Conservation (phyloP, 2,888 invertebrate species). For the Rotaria socialis region DNA sequence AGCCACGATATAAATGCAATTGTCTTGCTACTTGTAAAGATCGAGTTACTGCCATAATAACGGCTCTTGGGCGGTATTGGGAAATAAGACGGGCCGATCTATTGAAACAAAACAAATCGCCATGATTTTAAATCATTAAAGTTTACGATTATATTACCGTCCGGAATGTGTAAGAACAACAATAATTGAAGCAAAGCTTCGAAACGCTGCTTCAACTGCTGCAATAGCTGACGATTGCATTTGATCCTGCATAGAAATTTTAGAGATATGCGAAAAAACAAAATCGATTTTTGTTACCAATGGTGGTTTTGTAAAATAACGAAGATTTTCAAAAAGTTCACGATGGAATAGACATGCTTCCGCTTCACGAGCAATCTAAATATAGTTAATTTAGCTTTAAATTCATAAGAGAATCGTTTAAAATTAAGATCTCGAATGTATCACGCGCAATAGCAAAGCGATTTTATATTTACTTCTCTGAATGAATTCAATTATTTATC, state of each 20-base stretch:
- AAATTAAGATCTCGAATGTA: too few relatives aligned
- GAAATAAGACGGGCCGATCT: slow-evolving; percentile 81
- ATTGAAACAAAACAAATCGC: slow-evolving; percentile 48
- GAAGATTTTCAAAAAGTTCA: slow-evolving; percentile 47
- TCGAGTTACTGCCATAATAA: slow-evolving; percentile 84
- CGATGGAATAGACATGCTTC: slow-evolving; percentile 48
- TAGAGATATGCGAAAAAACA: neutral
- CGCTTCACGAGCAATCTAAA: slow-evolving; percentile 47
- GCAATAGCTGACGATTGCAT: slow-evolving; percentile 88
- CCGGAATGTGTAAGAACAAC: slow-evolving; percentile 76
- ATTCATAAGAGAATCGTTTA: too few relatives aligned
- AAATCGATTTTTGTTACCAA: neutral
- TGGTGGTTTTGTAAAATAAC: slow-evolving; percentile 40
- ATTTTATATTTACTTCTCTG: too few relatives aligned
- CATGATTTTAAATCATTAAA: neutral
- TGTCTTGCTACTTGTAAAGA: slow-evolving; percentile 79
- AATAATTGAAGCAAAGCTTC: slow-evolving; percentile 80
- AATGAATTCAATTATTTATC: too few relatives aligned
- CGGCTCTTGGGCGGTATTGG: slow-evolving; percentile 86
- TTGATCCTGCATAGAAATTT: slow-evolving; percentile 67
- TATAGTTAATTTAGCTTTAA: too few relatives aligned
- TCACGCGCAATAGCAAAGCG: too few relatives aligned
- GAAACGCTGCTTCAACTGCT: slow-evolving; percentile 84
- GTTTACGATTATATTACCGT: slow-evolving; percentile 51
- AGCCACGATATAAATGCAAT: slow-evolving; percentile 81